phyloP scores from a whole-genome alignment of 92 coral and sea anemone species.

The Siderastrea radians region DNA sequence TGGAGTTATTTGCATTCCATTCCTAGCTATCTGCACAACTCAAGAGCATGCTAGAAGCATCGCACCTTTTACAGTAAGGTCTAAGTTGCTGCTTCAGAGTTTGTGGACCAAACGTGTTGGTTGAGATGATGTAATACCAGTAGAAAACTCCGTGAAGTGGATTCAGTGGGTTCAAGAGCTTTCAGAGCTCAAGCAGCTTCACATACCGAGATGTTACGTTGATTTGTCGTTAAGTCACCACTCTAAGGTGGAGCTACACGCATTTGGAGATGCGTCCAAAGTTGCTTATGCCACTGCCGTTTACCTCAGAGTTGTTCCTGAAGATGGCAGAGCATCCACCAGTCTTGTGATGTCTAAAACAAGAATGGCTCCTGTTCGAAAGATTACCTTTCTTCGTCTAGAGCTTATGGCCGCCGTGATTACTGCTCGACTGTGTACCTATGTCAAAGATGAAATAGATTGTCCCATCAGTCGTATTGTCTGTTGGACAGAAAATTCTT shows the following conservation, averaged over 20 bases:
- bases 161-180: slow-evolving; percentile 39
- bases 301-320: slow-evolving; percentile 45
- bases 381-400: slow-evolving; percentile 43
- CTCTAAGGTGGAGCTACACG: slow-evolving; percentile 43
- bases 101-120: slow-evolving; percentile 58
- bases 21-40: no score
- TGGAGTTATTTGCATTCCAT: slow-evolving; percentile 43
- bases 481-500: slow-evolving; percentile 39
- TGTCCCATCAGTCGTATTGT: slow-evolving; percentile 31
- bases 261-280: slow-evolving; percentile 70
- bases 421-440: slow-evolving; percentile 29
- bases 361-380: slow-evolving; percentile 50
- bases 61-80: slow-evolving; percentile 43
- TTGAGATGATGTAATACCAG: slow-evolving; percentile 47
- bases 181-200: slow-evolving; percentile 23
- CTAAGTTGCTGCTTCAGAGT: slow-evolving; percentile 38
- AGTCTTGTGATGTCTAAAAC: slow-evolving; percentile 54
- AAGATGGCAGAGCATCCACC: slow-evolving; percentile 31
- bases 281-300: slow-evolving; percentile 60
- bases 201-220: slow-evolving; percentile 41
- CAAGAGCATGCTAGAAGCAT: no score
- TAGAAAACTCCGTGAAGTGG: slow-evolving; percentile 21
- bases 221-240: slow-evolving; percentile 23
- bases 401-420: slow-evolving; percentile 61
- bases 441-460: slow-evolving; percentile 19